Percentiles rank a stretch among this genome's conserved stretches.
phyloP scores from a whole-genome alignment of 2,113 vertebrate genomes.

The Gymnobelideus leadbeateri region DNA sequence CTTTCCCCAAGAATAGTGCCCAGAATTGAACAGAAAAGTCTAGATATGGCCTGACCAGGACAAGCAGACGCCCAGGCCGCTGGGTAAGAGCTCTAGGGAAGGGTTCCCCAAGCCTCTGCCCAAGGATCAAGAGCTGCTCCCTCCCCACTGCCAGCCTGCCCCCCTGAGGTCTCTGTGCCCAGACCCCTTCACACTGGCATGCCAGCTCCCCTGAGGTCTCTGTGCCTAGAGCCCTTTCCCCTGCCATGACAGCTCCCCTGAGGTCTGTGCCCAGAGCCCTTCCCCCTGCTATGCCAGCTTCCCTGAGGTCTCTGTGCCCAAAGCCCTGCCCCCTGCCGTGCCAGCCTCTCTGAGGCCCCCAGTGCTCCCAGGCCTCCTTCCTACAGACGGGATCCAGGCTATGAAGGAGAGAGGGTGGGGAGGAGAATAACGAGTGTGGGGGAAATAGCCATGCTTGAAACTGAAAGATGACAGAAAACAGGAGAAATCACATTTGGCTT shows the following conservation, averaged over 20 bases:
- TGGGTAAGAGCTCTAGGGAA: neutral
- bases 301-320: neutral
- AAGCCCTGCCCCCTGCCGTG: neutral
- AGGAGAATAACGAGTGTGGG: neutral
- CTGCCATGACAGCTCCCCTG: too few relatives aligned
- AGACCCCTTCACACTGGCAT: too few relatives aligned
- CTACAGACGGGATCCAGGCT: neutral
- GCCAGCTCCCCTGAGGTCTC: too few relatives aligned
- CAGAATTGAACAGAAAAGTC: neutral
- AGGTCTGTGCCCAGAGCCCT: too few relatives aligned
- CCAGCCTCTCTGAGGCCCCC: neutral
- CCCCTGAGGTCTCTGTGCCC: too few relatives aligned
- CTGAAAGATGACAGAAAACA: neutral
- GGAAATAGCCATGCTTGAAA: neutral
- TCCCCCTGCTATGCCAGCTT: too few relatives aligned
- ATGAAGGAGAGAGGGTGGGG: neutral
- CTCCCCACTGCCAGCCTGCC: neutral
- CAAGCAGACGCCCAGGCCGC: neutral
- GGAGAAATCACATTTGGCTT: neutral
- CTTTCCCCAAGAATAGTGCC: neutral
- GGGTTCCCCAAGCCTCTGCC: neutral
- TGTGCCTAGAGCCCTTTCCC: too few relatives aligned
- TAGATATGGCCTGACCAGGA: neutral
- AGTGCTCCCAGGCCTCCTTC: neutral
- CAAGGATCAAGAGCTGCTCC: neutral